Conservation (phyloP, 1,140 invertebrate species). For the Neotoxoptera formosana region DNA sequence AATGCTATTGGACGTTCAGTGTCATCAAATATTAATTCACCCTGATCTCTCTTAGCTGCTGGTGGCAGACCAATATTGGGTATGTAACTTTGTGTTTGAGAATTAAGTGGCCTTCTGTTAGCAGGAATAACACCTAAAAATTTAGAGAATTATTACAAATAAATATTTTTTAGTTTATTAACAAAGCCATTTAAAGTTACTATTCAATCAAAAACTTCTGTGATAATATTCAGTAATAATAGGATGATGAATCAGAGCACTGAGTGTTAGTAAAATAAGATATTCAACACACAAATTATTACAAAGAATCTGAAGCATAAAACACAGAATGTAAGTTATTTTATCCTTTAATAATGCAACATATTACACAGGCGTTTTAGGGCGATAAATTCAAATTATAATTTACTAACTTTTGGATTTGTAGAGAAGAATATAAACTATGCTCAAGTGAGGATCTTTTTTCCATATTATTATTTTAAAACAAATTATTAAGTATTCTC, state of each 20-base stretch:
- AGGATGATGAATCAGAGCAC: neutral
- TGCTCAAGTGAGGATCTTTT: neutral
- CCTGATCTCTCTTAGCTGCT: conserved; percentile 58
- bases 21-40: conserved; percentile 60
- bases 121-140: conserved; percentile 44
- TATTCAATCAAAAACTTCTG: neutral
- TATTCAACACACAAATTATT: no score
- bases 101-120: conserved; percentile 60
- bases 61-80: conserved; percentile 61
- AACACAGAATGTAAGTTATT: no score
- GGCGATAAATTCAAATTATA: no score
- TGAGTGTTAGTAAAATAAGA: no score
- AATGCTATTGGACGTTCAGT: conserved; percentile 59
- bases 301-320: no score
- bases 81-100: conserved; percentile 60
- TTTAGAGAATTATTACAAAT: neutral
- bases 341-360: no score
- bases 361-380: no score
- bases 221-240: neutral
- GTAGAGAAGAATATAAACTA: neutral
- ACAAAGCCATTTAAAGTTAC: neutral
- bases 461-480: neutral
- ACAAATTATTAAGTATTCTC: no score
- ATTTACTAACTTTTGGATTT: neutral
- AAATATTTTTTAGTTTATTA: neutral